Evolutionary conservation across 2,113 vertebrate genomes (phyloP).

Genomic region (Mobula hypostoma): DNA sequence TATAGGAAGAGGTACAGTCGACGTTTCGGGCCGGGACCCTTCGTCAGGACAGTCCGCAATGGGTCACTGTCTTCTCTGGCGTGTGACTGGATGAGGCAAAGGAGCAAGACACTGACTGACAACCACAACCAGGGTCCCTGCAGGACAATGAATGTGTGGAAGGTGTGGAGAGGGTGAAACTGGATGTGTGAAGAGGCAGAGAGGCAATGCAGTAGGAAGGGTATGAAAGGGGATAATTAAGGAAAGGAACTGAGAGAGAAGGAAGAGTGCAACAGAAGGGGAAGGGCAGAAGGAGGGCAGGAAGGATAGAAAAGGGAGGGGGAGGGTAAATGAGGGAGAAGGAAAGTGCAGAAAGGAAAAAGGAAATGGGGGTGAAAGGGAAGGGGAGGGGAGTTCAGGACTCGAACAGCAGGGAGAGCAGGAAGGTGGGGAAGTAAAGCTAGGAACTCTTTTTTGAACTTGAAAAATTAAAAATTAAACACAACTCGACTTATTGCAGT

Average conservation of each 20-base stretch:
- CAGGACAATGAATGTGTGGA: neutral
- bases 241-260: too few species aligned
- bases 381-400: constrained; percentile 50
- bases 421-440: constrained; percentile 50
- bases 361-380: constrained; percentile 49
- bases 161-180: neutral
- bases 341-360: constrained; percentile 37
- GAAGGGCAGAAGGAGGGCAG: neutral
- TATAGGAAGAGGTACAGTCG: too few species aligned
- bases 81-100: neutral
- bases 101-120: neutral
- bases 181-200: neutral
- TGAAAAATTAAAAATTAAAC: neutral
- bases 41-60: too few species aligned
- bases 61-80: neutral
- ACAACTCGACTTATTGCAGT: neutral
- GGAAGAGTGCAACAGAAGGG: neutral
- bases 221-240: neutral
- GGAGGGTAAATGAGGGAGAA: neutral
- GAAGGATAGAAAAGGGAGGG: neutral
- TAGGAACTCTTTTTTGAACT: neutral
- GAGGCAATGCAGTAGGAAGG: neutral
- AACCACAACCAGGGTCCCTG: too few species aligned
- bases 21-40: too few species aligned
- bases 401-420: constrained; percentile 41